phyloP scores from a whole-genome alignment of 2,113 vertebrate genomes.

The Motacilla alba region DNA sequence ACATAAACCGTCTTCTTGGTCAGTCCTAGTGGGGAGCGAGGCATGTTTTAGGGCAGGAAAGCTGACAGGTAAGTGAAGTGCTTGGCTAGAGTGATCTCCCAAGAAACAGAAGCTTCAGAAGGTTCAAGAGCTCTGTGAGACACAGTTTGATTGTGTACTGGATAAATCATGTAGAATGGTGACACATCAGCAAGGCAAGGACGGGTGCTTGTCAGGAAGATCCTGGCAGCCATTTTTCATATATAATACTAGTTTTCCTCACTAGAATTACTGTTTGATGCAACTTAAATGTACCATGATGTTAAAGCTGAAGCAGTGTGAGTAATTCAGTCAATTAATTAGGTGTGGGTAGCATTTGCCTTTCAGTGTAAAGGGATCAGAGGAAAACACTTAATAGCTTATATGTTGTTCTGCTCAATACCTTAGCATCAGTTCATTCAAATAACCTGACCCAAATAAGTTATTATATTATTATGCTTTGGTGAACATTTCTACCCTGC shows the following conservation, averaged over 20 bases:
- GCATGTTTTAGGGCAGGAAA: not conserved
- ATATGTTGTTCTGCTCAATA: not conserved
- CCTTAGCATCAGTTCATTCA: not conserved
- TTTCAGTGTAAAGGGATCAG: not conserved
- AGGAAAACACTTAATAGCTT: not conserved
- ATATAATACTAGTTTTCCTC: not conserved
- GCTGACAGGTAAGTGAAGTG: not conserved
- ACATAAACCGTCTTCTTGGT: not conserved
- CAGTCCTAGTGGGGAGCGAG: fast-evolving
- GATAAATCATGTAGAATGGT: not conserved
- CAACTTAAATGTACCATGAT: not conserved
- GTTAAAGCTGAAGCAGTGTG: not conserved
- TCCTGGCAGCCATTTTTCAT: not conserved
- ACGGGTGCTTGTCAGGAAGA: not conserved
- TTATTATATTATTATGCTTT: not conserved
- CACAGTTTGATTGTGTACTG: fast-evolving
- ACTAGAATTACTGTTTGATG: not conserved
- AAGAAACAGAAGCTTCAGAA: not conserved
- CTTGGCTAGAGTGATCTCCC: not conserved
- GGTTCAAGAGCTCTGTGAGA: not conserved
- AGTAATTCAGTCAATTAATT: constrained; percentile 11
- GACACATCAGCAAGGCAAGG: not conserved
- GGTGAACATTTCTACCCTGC: not conserved
- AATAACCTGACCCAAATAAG: not conserved
- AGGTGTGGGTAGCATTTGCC: not conserved